phyloP scores from a whole-genome alignment of 1,140 invertebrate genomes.

The Drosophila varians region DNA sequence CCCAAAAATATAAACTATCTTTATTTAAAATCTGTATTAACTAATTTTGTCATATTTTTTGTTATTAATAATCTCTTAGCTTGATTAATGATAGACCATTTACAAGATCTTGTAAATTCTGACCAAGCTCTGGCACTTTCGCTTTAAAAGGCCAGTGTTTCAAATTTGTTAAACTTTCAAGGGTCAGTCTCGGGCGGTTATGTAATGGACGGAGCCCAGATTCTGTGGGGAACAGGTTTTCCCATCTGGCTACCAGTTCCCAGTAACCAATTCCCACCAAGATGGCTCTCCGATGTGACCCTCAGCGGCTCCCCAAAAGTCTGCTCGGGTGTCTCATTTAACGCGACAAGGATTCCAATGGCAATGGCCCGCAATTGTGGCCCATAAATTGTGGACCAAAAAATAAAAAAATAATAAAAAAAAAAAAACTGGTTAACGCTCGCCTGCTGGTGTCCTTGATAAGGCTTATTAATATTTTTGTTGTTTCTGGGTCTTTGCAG shows the following conservation, averaged over 20 bases:
- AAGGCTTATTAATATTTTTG: slow-evolving; percentile 67
- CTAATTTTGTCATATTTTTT: background rate
- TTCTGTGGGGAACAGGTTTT: slow-evolving; percentile 68
- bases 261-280: slow-evolving; percentile 5
- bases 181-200: slow-evolving; percentile 51
- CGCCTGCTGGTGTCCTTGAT: slow-evolving; percentile 68
- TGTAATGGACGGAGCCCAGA: slow-evolving; percentile 58
- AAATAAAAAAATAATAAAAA: background rate
- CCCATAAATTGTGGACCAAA: slow-evolving; percentile 58
- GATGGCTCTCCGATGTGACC: slow-evolving; percentile 39
- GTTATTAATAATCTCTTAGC: background rate
- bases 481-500: slow-evolving; percentile 25
- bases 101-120: slow-evolving; percentile 37
- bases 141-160: slow-evolving; percentile 44
- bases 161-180: slow-evolving; percentile 62
- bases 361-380: slow-evolving; percentile 73
- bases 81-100: slow-evolving; percentile 34
- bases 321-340: slow-evolving; percentile 31
- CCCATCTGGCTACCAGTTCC: slow-evolving; percentile 14
- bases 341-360: slow-evolving; percentile 73
- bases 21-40: background rate
- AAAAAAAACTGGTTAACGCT: slow-evolving; percentile 59
- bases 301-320: slow-evolving; percentile 46
- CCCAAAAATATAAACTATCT: background rate
- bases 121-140: slow-evolving; percentile 36